Conservation (phyloP, 2,797 vertebrate species). For the Chelmon rostratus region DNA sequence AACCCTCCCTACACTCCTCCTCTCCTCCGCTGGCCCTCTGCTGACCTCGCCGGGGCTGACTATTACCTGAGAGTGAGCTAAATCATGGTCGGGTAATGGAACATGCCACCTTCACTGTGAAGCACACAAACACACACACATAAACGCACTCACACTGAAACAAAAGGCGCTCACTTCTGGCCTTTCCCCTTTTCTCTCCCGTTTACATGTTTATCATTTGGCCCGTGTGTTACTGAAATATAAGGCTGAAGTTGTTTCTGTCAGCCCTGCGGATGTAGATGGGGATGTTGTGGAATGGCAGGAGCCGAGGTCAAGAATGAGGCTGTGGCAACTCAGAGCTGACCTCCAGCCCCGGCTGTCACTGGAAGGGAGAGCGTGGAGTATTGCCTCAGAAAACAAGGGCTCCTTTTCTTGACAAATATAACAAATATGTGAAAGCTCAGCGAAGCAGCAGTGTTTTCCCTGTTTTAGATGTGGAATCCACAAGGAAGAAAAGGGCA, state of each 20-base stretch:
- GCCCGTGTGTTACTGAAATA: slow-evolving; percentile 63
- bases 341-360: slow-evolving; percentile 52
- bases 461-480: neutral
- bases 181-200: slow-evolving; percentile 51
- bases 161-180: slow-evolving; percentile 61
- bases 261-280: slow-evolving; percentile 49
- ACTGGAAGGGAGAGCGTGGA: slow-evolving; percentile 8
- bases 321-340: slow-evolving; percentile 41
- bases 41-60: slow-evolving; percentile 77
- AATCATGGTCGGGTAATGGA: slow-evolving; percentile 86
- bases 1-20: slow-evolving; percentile 31
- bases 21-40: slow-evolving; percentile 56
- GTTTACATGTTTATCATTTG: slow-evolving; percentile 79
- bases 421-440: slow-evolving; percentile 12
- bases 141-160: slow-evolving; percentile 57
- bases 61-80: slow-evolving; percentile 81
- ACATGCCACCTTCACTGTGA: slow-evolving; percentile 76
- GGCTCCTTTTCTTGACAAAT: slow-evolving; percentile 28
- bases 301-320: slow-evolving; percentile 59
- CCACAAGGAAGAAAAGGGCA: neutral
- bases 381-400: slow-evolving; percentile 27
- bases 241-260: slow-evolving; percentile 61
- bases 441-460: neutral
- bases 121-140: slow-evolving; percentile 32
- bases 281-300: slow-evolving; percentile 49